Conservation (phyloP, 1,140 invertebrate species). For the Adoxophyes honmai region DNA sequence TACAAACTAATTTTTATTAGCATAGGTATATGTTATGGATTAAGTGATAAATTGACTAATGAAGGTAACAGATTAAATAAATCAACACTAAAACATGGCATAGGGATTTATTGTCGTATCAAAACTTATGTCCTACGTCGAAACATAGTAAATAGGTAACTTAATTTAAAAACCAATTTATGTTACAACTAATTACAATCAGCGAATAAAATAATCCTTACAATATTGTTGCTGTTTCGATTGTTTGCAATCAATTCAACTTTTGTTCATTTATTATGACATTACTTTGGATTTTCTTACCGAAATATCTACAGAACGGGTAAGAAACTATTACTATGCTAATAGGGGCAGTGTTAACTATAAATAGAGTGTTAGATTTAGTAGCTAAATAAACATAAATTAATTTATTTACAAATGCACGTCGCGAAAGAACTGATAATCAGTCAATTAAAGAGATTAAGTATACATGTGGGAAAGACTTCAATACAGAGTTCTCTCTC, state of each 20-base stretch:
- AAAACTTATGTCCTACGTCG: constrained; percentile 19
- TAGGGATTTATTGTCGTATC: constrained; percentile 36
- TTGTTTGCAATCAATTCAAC: not conserved
- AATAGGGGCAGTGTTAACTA: not conserved
- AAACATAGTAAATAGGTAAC: constrained; percentile 2
- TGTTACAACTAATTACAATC: not conserved
- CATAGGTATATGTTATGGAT: too few species aligned
- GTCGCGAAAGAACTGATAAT: constrained; percentile 8
- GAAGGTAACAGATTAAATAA: not conserved
- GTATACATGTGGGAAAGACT: too few species aligned
- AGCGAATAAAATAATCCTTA: not conserved
- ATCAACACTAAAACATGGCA: constrained; percentile 32
- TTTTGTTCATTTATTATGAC: constrained; percentile 46
- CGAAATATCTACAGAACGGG: constrained; percentile 8
- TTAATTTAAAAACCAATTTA: not conserved
- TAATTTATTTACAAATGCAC: constrained; percentile 31
- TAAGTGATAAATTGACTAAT: too few species aligned
- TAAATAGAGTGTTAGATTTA: constrained; percentile 4
- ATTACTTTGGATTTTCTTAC: constrained; percentile 47
- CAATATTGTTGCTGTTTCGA: not conserved
- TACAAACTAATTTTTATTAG: too few species aligned
- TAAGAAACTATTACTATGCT: constrained; percentile 4
- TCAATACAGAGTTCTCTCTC: too few species aligned
- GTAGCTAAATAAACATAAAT: constrained; percentile 3
- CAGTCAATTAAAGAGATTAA: not conserved